phyloP scores from a whole-genome alignment of 2,888 invertebrate genomes.

The Gryllus longicercus region DNA sequence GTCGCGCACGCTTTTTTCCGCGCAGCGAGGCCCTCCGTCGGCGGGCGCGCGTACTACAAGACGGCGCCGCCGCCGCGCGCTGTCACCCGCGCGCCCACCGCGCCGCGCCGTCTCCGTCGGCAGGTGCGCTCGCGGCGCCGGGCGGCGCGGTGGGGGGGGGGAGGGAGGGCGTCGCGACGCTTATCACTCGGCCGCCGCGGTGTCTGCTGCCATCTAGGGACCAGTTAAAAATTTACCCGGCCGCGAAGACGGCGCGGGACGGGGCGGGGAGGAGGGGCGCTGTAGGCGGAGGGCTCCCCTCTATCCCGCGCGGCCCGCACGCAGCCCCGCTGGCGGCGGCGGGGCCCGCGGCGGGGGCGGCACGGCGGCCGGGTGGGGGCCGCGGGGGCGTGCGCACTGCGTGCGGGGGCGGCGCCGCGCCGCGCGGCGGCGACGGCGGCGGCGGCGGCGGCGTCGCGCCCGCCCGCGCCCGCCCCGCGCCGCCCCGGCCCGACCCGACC shows the following conservation, averaged over 20 bases:
- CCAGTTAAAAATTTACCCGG: constrained; percentile 35
- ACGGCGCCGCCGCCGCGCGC: background rate
- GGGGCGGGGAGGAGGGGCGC: background rate
- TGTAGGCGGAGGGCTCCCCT: background rate
- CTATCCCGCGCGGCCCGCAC: background rate
- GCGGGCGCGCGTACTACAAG: constrained; percentile 31
- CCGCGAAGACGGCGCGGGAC: background rate
- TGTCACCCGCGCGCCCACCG: background rate
- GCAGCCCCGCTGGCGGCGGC: constrained; percentile 2
- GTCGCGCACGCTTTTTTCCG: constrained; percentile 22
- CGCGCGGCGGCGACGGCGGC: background rate
- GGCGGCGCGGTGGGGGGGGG: background rate
- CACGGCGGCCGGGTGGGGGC: background rate
- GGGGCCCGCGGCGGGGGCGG: constrained; percentile 19
- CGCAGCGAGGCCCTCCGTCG: constrained; percentile 32
- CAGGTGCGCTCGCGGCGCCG: background rate
- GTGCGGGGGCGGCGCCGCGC: background rate
- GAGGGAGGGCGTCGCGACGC: constrained; percentile 23
- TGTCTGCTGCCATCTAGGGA: constrained; percentile 39
- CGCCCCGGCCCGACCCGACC: background rate
- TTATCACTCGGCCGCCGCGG: constrained; percentile 32
- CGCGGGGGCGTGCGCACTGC: constrained; percentile 19
- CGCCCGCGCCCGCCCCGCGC: background rate
- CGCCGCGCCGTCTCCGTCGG: background rate
- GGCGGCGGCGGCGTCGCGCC: background rate